Conservation (phyloP, 2,113 vertebrate species). For the Numenius arquata region DNA sequence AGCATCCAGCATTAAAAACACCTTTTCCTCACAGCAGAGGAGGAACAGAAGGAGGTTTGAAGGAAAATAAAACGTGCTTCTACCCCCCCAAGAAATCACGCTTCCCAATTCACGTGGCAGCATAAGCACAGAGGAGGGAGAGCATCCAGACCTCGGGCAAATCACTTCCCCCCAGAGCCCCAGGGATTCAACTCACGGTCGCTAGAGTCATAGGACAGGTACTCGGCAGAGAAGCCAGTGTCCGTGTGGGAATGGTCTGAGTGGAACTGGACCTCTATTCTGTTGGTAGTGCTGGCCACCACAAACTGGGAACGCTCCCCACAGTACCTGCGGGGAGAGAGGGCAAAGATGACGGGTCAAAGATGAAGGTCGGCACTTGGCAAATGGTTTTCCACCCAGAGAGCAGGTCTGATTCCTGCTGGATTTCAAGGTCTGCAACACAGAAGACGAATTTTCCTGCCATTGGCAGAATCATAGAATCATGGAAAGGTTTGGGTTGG, state of each 20-base stretch:
- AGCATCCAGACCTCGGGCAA: neutral
- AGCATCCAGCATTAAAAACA: neutral
- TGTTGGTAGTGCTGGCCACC: constrained; percentile 73
- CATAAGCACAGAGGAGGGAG: neutral
- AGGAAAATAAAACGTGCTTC: neutral
- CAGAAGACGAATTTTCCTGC: neutral
- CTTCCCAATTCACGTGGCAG: neutral
- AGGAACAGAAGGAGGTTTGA: neutral
- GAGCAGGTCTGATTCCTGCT: neutral
- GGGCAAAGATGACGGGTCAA: neutral
- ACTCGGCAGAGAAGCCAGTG: constrained; percentile 83
- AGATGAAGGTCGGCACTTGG: neutral
- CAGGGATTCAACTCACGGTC: constrained; percentile 81
- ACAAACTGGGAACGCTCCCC: constrained; percentile 70
- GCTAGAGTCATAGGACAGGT: constrained; percentile 74
- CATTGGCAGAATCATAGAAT: neutral
- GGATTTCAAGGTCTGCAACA: fast-evolving
- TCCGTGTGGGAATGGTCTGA: constrained; percentile 86
- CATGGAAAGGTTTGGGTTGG: too few relatives aligned
- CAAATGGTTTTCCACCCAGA: neutral
- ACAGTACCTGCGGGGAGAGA: constrained; percentile 75
- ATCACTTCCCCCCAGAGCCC: too few relatives aligned
- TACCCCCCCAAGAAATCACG: fast-evolving
- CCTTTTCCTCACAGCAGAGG: neutral
- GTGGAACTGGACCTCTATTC: constrained; percentile 77